Percentiles rank a stretch among this genome's conserved stretches.
Evolutionary conservation across 2,888 invertebrate genomes (phyloP).

Genomic region (Trilocha varians): DNA sequence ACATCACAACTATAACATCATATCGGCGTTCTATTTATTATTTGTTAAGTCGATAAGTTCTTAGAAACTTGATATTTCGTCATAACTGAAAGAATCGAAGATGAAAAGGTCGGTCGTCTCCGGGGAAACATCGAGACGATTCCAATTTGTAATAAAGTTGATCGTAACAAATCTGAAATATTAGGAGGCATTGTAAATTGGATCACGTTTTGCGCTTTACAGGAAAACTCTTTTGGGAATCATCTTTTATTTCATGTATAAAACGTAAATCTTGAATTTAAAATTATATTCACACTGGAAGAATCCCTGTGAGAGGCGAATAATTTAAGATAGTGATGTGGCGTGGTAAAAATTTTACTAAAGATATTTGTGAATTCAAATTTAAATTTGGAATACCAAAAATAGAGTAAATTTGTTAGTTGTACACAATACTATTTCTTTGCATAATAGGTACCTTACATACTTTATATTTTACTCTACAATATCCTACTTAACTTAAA

Average conservation of each 20-base stretch:
- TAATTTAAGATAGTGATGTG: too few relatives aligned
- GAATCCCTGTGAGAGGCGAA: too few relatives aligned
- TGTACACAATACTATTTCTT: too few relatives aligned
- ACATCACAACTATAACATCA: conserved; percentile 6
- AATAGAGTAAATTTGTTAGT: not conserved
- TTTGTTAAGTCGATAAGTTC: conserved; percentile 20
- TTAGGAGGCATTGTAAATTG: conserved; percentile 53
- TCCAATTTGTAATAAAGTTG: conserved; percentile 61
- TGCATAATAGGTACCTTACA: too few relatives aligned
- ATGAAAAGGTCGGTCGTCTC: conserved; percentile 36
- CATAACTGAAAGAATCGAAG: conserved; percentile 33
- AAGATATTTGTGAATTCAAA: too few relatives aligned
- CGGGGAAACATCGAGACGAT: conserved; percentile 44
- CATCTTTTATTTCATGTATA: conserved; percentile 13
- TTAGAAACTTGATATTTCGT: conserved; percentile 23
- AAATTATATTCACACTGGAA: not conserved
- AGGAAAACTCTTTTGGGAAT: conserved; percentile 34
- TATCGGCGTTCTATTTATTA: conserved; percentile 14
- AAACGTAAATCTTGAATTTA: not conserved
- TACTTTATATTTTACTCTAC: too few relatives aligned
- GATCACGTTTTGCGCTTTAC: conserved; percentile 54
- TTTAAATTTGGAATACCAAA: not conserved
- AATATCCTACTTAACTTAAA: too few relatives aligned
- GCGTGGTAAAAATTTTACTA: too few relatives aligned
- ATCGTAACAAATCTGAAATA: conserved; percentile 58